Percentiles rank a stretch among this genome's conserved stretches.
Conservation (phyloP, 1,140 invertebrate genomes). For the Oncopeltus fasciatus region DNA sequence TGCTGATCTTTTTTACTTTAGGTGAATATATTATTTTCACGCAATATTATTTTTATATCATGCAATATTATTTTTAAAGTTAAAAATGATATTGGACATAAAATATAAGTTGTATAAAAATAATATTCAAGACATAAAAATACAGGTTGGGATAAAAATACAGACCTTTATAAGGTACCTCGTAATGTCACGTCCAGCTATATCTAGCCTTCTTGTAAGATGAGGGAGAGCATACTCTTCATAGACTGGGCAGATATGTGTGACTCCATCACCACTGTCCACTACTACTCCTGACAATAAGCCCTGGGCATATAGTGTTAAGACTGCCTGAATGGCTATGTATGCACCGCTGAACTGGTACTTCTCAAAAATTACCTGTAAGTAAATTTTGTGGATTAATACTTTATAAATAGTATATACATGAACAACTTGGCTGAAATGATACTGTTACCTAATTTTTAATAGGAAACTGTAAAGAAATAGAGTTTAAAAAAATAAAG, state of each 20-base stretch:
- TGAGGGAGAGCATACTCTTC: constrained; percentile 93
- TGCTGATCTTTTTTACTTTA: too few species aligned
- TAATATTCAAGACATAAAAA: too few species aligned
- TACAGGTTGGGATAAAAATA: too few species aligned
- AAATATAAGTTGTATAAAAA: too few species aligned
- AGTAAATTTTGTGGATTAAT: too few species aligned
- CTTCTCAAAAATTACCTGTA: constrained; percentile 96
- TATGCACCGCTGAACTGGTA: constrained; percentile 92
- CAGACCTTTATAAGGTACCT: constrained; percentile 95
- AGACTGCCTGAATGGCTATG: constrained; percentile 93
- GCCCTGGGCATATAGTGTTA: constrained; percentile 97
- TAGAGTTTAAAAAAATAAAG: neutral
- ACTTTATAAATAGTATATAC: neutral
- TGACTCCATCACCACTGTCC: constrained; percentile 97
- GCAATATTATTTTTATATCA: too few species aligned
- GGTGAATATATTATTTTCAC: too few species aligned
- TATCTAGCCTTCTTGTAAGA: constrained; percentile 85
- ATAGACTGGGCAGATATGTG: constrained; percentile 98
- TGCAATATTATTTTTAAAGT: too few species aligned
- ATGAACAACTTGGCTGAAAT: neutral
- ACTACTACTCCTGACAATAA: constrained; percentile 95
- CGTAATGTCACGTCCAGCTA: constrained; percentile 96
- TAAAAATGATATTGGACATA: too few species aligned
- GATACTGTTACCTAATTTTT: too few species aligned
- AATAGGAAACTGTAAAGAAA: too few species aligned